phyloP scores from a whole-genome alignment of 2,797 vertebrate species.

The Darevskia nairensis region DNA sequence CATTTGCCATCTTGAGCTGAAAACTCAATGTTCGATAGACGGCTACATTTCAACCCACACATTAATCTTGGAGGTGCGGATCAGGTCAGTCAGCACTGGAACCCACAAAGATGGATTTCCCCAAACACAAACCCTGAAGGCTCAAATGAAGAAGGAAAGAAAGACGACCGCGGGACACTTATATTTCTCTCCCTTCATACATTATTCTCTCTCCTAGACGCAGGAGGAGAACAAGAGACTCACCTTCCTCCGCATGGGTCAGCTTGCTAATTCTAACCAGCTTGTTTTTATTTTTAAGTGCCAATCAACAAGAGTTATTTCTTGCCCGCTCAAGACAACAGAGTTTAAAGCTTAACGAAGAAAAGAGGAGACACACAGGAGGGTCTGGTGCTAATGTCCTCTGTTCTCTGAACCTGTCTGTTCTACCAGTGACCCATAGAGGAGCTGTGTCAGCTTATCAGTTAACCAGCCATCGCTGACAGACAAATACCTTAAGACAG shows the following conservation, averaged over 20 bases:
- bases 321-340: constrained; percentile 45
- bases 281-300: constrained; percentile 57
- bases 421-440: constrained; percentile 78
- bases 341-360: constrained; percentile 63
- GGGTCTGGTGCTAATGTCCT: constrained; percentile 71
- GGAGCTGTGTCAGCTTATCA: constrained; percentile 74
- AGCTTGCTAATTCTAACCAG: constrained; percentile 49
- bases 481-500: constrained; percentile 72
- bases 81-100: background rate
- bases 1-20: no score
- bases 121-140: background rate
- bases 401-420: constrained; percentile 76
- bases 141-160: background rate
- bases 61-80: background rate
- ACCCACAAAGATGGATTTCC: background rate
- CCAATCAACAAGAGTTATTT: constrained; percentile 51
- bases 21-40: no score
- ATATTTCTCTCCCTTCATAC: constrained; percentile 15
- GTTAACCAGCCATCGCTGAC: constrained; percentile 70
- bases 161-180: background rate
- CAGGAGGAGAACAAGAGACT: background rate
- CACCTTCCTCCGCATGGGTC: background rate
- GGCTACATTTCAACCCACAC: background rate
- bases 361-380: constrained; percentile 65
- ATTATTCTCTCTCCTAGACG: background rate